These are phyloP conservation scores for Brachyptera risi DNA, from an alignment of 2,888 invertebrate genomes.

Conservation along the genomic window DNA sequence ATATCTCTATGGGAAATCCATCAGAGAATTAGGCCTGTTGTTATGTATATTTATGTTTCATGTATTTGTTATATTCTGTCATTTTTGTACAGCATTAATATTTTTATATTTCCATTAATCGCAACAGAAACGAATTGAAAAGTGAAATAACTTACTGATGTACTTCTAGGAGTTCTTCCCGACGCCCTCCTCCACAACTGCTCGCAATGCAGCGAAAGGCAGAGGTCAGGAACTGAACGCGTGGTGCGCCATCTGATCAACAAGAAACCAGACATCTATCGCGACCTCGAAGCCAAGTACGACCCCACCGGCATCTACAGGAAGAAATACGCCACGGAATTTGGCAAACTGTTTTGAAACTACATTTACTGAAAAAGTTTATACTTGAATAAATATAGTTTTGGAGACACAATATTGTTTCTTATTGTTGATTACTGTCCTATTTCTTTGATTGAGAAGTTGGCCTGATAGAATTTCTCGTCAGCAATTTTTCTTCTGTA, in stretches of 20 bases:
- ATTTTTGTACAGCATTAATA: no score
- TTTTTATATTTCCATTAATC: no score
- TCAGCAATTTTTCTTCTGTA: no score
- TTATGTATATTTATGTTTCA: no score
- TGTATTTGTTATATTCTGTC: no score
- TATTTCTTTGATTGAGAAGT: no score
- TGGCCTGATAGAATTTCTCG: no score
- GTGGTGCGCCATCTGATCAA: slow-evolving; percentile 31
- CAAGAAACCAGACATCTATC: slow-evolving; percentile 32
- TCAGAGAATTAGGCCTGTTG: no score
- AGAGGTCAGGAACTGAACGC: slow-evolving; percentile 31
- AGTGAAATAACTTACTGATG: no score
- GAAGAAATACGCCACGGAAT: slow-evolving; percentile 25
- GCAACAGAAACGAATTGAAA: no score
- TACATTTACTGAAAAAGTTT: background rate
- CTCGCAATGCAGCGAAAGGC: slow-evolving; percentile 31
- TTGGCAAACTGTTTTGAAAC: background rate
- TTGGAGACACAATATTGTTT: background rate
- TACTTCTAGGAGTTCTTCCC: slow-evolving; percentile 31
- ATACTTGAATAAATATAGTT: background rate
- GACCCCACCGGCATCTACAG: slow-evolving; percentile 33
- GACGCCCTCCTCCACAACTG: slow-evolving; percentile 33
- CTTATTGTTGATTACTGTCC: background rate
- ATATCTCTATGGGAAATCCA: no score
- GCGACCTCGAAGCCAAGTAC: slow-evolving; percentile 33